Conservation (phyloP, 2,113 vertebrate genomes). For the Archocentrus centrarchus region DNA sequence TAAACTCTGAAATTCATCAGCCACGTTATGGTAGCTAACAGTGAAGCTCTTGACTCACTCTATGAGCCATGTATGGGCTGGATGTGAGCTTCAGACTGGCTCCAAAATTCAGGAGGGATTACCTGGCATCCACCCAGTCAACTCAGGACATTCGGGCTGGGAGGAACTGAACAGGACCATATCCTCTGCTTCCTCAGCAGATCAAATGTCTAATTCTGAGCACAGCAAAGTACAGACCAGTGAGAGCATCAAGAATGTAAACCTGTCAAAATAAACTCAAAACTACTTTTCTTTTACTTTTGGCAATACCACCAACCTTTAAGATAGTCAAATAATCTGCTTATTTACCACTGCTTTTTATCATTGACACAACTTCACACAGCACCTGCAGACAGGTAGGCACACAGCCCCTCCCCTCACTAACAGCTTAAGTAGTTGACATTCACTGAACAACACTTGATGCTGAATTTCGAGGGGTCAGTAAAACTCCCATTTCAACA, state of each 20-base stretch:
- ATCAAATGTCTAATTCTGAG: neutral
- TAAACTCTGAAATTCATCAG: neutral
- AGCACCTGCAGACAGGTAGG: neutral
- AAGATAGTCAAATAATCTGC: neutral
- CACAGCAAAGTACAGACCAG: neutral
- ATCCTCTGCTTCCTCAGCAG: slow-evolving; percentile 2
- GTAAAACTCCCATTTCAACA: neutral
- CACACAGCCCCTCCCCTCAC: neutral
- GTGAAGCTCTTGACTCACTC: neutral
- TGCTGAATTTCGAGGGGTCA: neutral
- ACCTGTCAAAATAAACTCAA: neutral
- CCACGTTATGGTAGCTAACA: neutral
- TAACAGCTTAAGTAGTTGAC: neutral
- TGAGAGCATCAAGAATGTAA: neutral
- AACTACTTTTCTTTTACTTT: neutral
- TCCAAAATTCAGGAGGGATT: slow-evolving; percentile 37
- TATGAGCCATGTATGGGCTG: slow-evolving; percentile 10
- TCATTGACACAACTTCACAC: neutral
- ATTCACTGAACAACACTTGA: neutral
- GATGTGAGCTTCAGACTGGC: neutral
- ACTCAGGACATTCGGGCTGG: slow-evolving; percentile 1
- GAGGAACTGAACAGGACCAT: neutral
- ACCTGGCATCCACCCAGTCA: slow-evolving; percentile 19
- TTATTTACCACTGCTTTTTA: neutral
- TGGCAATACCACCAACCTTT: neutral